These are phyloP conservation scores for Deilephila elpenor DNA, from an alignment of 2,888 invertebrate species.

Conservation along the genomic window DNA sequence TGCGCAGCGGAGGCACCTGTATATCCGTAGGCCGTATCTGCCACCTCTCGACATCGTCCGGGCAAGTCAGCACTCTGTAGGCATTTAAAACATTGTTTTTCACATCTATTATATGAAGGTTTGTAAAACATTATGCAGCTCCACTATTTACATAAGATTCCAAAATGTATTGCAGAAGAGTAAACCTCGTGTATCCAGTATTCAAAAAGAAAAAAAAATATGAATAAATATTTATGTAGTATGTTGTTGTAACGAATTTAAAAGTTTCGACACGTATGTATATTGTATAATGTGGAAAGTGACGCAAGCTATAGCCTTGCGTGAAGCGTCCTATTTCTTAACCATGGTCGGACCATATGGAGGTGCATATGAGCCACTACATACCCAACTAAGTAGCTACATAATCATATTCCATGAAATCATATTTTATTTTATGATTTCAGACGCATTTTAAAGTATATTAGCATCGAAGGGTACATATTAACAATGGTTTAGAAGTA, in stretches of 20 bases:
- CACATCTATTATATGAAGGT: neutral
- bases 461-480: too few species aligned
- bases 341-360: slow-evolving; percentile 38
- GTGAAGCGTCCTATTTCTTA: slow-evolving; percentile 73
- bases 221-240: slow-evolving; percentile 65
- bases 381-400: neutral
- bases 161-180: slow-evolving; percentile 22
- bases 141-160: slow-evolving; percentile 25
- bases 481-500: too few species aligned
- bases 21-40: neutral
- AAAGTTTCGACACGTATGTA: slow-evolving; percentile 65
- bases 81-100: neutral
- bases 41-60: neutral
- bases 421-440: neutral
- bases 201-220: slow-evolving; percentile 55
- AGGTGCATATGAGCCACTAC: neutral
- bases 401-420: neutral
- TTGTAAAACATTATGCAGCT: slow-evolving; percentile 15
- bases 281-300: slow-evolving; percentile 73
- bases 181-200: slow-evolving; percentile 34
- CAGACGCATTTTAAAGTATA: neutral
- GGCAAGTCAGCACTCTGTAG: neutral
- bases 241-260: slow-evolving; percentile 63
- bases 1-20: neutral
- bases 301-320: slow-evolving; percentile 78